Base-by-base conservation (phyloP, 2,113 vertebrate species). In the Tretioscincus oriximinensis region DNA sequence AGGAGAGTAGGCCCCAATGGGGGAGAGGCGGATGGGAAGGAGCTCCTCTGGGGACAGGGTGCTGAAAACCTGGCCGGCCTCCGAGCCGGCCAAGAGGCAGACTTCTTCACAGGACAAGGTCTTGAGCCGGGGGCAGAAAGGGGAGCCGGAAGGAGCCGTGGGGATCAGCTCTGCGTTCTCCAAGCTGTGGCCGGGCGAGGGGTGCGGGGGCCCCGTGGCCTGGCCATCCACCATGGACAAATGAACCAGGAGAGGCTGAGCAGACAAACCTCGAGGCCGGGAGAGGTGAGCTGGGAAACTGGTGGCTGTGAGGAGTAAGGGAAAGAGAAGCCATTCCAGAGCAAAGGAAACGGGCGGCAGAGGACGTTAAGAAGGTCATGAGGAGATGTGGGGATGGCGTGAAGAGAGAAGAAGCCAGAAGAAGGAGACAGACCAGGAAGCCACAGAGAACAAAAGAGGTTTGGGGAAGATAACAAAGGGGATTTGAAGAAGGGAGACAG, bases 1-100 rank as follows among this genome's bases (percentile, higher is more conserved):
- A 16, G 97, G 97, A 63, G 97, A 97, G 70, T 97, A 95, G 1
- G 97, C 97, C 21, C 97, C 97, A 9, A 97, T 91, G 1, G 97
- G 97, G 78, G 97, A 97, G 71, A 97, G 95, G 87, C 97, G 97
- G 41, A 95, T 94, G 0, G 96, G 97, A 68, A 93, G 86, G 77
- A 86, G 84, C 74, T 95, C 92, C 75, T 96, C 90, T 0, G 96
- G 93, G 87, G 90, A 61, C 28, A 78, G 64, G 1, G 67, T 26
- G 18, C 60, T 76, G 7, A 76, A 65, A 41, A 71, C 45, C 3
- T 49, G 58, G 7, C 77, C 73, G 5, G 35, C 3, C 77, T 70
- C 58, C 35, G 9, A 20, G 66, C 29, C n/a, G 1, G 83, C 83
- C 72, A 84, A 47, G 9, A 84, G 31, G 26, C 83, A 84, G 60